Conservation (phyloP, 2,113 vertebrate species). For the Pithys albifrons region DNA sequence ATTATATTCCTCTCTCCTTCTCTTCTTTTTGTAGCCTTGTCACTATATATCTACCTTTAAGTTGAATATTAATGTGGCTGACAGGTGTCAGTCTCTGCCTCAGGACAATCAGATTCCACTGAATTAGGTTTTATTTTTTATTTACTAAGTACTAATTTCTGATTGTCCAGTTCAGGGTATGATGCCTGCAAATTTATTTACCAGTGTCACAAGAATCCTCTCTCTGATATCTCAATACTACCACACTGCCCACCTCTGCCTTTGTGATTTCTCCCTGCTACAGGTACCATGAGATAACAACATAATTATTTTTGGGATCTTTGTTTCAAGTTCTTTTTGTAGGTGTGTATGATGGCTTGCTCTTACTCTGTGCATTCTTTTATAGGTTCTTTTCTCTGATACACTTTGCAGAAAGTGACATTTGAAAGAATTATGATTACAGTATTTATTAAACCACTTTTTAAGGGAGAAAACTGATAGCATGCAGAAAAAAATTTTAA, state of each 20-base stretch:
- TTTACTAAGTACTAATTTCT: background rate
- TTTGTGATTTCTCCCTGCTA: background rate
- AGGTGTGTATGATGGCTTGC: background rate
- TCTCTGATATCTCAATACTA: fast-evolving
- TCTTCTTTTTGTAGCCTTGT: background rate
- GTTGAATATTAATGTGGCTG: background rate
- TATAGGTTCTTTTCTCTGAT: background rate
- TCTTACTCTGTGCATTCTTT: background rate
- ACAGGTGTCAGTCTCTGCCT: background rate
- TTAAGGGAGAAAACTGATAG: background rate
- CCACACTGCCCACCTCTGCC: background rate
- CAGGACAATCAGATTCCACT: background rate
- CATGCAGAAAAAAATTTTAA: background rate
- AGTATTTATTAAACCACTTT: background rate
- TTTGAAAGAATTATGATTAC: background rate
- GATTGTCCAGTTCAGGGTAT: background rate
- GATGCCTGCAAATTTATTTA: background rate
- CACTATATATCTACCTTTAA: background rate
- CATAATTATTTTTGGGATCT: background rate
- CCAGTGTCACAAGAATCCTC: background rate
- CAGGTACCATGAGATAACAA: background rate
- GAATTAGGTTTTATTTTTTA: background rate
- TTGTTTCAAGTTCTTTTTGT: background rate
- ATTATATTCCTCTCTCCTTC: background rate
- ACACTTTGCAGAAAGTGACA: background rate